phyloP scores from a whole-genome alignment of 2,797 vertebrate species.

The Antennarius maculatus region DNA sequence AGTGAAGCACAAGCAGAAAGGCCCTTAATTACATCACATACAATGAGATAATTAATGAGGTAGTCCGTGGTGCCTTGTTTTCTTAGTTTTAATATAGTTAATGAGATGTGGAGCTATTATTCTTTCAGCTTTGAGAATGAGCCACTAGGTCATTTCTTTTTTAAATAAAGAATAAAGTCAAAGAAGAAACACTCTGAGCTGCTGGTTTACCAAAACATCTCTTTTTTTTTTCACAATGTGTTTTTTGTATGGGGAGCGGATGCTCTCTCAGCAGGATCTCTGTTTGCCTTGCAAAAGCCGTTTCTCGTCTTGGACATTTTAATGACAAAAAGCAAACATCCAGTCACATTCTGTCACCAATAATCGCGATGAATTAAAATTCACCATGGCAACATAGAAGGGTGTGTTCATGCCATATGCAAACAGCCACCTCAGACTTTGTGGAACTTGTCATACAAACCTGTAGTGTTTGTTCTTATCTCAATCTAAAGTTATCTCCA shows the following conservation, averaged over 20 bases:
- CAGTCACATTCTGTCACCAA: constrained; percentile 57
- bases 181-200: constrained; percentile 24
- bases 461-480: constrained; percentile 21
- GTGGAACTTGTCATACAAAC: constrained; percentile 33
- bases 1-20: constrained; percentile 32
- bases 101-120: constrained; percentile 36
- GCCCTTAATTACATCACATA: constrained; percentile 42
- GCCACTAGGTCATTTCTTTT: constrained; percentile 14
- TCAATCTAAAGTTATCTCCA: constrained; percentile 36
- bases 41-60: constrained; percentile 54
- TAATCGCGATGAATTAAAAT: constrained; percentile 50
- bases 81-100: constrained; percentile 43
- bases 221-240: constrained; percentile 50
- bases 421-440: constrained; percentile 41
- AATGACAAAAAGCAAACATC: constrained; percentile 58
- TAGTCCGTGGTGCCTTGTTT: constrained; percentile 12
- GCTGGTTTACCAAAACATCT: constrained; percentile 16
- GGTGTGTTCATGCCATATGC: constrained; percentile 48
- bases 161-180: constrained; percentile 17
- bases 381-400: constrained; percentile 45
- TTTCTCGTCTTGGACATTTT: constrained; percentile 36
- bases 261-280: constrained; percentile 41
- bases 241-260: constrained; percentile 37
- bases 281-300: constrained; percentile 50
- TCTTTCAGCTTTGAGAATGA: constrained; percentile 23